Percentiles rank a stretch among this genome's conserved stretches.
phyloP scores from a whole-genome alignment of 2,113 vertebrate genomes.

The Gopherus evgoodei region DNA sequence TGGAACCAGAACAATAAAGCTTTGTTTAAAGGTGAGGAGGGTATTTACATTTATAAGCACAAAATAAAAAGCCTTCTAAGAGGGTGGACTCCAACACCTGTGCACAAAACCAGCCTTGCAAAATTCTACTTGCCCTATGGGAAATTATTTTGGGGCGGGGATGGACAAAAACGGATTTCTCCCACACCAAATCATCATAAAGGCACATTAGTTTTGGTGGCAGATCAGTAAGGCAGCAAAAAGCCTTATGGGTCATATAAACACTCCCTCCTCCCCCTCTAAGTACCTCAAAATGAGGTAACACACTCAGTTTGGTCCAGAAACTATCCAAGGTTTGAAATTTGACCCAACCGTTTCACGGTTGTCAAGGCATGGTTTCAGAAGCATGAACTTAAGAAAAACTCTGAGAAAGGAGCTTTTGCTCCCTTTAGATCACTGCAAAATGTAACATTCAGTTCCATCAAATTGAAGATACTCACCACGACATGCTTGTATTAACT shows the following conservation, averaged over 20 bases:
- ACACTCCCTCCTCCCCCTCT: too few species aligned
- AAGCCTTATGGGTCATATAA: background rate
- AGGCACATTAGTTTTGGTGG: too few species aligned
- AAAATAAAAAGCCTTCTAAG: background rate
- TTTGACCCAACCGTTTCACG: fast-evolving
- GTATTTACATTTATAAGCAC: fast-evolving
- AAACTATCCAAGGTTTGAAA: fast-evolving
- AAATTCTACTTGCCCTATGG: background rate
- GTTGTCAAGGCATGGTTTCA: fast-evolving
- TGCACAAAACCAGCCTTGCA: background rate
- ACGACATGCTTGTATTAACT: slow-evolving; percentile 82
- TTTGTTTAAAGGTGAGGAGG: fast-evolving
- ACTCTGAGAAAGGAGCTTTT: fast-evolving
- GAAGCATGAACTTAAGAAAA: fast-evolving
- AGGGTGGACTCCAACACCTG: background rate
- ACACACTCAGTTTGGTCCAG: background rate
- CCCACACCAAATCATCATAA: too few species aligned
- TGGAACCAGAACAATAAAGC: fast-evolving
- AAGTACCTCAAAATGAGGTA: background rate
- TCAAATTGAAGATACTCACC: slow-evolving; percentile 72
- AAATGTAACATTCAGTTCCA: fast-evolving
- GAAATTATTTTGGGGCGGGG: background rate
- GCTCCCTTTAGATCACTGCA: fast-evolving
- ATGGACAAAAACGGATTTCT: background rate
- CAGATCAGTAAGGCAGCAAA: background rate